A percentile compares a stretch with the other conserved stretches of the same genome.
Evolutionary conservation across 2,888 invertebrate genomes (phyloP).

Genomic region (Pegoplata infirma): DNA sequence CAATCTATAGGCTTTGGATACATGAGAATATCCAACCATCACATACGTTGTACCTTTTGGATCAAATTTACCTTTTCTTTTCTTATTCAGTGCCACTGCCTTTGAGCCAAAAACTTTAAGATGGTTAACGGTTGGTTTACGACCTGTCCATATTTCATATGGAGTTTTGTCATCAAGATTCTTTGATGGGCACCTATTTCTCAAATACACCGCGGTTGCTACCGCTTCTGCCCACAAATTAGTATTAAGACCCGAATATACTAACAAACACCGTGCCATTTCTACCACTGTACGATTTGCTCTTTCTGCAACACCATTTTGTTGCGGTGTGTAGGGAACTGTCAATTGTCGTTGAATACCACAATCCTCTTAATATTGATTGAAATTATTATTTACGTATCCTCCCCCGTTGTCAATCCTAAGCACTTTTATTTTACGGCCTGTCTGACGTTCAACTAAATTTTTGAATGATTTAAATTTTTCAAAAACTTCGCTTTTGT

Average conservation of each 20-base stretch:
- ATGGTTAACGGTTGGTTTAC: constrained; percentile 52
- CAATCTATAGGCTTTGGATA: constrained; percentile 6
- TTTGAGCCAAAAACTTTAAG: constrained; percentile 38
- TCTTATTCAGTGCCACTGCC: constrained; percentile 27
- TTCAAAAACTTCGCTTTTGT: neutral
- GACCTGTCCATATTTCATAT: constrained; percentile 53
- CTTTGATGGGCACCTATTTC: constrained; percentile 51
- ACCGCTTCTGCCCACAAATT: constrained; percentile 64
- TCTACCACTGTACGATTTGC: constrained; percentile 64
- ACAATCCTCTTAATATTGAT: constrained; percentile 29
- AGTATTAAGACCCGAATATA: constrained; percentile 63
- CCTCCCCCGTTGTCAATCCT: constrained; percentile 41
- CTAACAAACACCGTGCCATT: constrained; percentile 68
- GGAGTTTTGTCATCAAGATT: constrained; percentile 44
- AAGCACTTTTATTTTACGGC: constrained; percentile 22
- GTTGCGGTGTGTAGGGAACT: constrained; percentile 62
- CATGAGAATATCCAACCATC: constrained; percentile 18
- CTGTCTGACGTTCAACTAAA: constrained; percentile 29
- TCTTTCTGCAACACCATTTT: constrained; percentile 63
- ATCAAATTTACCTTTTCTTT: neutral
- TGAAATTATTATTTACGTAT: constrained; percentile 29
- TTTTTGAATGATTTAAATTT: constrained; percentile 36
- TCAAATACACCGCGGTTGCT: constrained; percentile 54
- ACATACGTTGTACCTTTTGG: neutral
- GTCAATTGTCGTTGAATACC: constrained; percentile 59